Conservation (phyloP, 2,797 vertebrate species). For the Diplodus sargus region DNA sequence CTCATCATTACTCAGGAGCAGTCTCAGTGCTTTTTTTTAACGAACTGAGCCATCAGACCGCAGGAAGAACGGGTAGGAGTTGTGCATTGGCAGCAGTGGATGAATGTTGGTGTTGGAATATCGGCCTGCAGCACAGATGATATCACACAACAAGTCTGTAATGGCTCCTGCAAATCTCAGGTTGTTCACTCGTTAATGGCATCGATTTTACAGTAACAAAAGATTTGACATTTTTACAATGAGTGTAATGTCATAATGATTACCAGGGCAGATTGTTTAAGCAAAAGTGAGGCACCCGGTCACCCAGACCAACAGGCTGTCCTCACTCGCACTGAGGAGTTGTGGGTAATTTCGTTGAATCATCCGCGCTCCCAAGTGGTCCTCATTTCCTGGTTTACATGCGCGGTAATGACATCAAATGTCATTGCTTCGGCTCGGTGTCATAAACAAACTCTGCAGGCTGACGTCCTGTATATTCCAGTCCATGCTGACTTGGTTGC, state of each 20-base stretch:
- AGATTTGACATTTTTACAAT: background rate
- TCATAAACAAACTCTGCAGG: constrained; percentile 40
- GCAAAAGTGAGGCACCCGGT: constrained; percentile 5
- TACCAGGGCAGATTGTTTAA: background rate
- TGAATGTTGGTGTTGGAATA: constrained; percentile 12
- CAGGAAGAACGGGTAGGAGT: background rate
- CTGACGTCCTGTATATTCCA: constrained; percentile 14
- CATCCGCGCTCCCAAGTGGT: constrained; percentile 14
- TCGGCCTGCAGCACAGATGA: constrained; percentile 10
- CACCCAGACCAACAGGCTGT: constrained; percentile 1
- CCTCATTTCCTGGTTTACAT: constrained; percentile 61
- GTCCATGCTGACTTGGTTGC: constrained; percentile 34
- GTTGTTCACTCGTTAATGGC: background rate
- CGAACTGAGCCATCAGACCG: background rate
- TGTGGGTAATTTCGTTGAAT: constrained; percentile 28
- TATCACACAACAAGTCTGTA: constrained; percentile 6
- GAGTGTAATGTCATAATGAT: background rate
- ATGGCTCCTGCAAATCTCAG: constrained; percentile 1
- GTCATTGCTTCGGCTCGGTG: constrained; percentile 7
- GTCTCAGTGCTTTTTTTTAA: background rate
- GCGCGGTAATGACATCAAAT: constrained; percentile 38
- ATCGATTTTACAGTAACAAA: background rate
- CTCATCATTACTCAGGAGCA: background rate
- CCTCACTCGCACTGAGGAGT: constrained; percentile 1
- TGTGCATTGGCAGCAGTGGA: background rate